phyloP scores from a whole-genome alignment of 2,888 invertebrate genomes.

The Disparrhopalites patrizii region DNA sequence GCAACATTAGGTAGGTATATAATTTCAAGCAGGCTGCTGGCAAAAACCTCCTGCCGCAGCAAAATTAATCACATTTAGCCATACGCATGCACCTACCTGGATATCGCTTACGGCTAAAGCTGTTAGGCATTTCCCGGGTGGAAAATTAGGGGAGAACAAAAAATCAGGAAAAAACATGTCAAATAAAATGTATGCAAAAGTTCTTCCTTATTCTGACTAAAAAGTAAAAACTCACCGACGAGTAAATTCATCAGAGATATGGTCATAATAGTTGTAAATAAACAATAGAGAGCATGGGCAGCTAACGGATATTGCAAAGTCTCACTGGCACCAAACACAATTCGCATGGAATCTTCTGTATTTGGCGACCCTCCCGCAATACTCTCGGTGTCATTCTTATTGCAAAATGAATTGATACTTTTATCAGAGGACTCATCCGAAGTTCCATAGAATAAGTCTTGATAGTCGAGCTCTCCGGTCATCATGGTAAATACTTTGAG shows the following conservation, averaged over 20 bases:
- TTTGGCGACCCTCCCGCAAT: not conserved
- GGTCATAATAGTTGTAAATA: conserved; percentile 72
- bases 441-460: conserved; percentile 69
- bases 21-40: no score
- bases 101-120: conserved; percentile 60
- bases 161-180: not conserved
- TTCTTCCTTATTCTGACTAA: no score
- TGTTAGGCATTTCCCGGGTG: no score
- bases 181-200: no score
- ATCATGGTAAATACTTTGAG: conserved; percentile 33
- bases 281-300: conserved; percentile 20
- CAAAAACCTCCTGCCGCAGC: not conserved
- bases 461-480: conserved; percentile 52
- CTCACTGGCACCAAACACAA: conserved; percentile 52
- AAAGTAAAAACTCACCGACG: conserved; percentile 58
- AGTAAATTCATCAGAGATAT: conserved; percentile 76
- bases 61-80: conserved; percentile 22
- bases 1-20: no score
- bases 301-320: conserved; percentile 60
- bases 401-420: not conserved
- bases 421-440: not conserved
- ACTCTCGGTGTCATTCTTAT: not conserved
- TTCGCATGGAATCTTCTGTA: not conserved
- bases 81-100: conserved; percentile 35
- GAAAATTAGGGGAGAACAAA: not conserved